Percentiles rank a stretch among this genome's conserved stretches.
Evolutionary conservation across 1,140 invertebrate genomes (phyloP).

Genomic region (Cydia pomonella): DNA sequence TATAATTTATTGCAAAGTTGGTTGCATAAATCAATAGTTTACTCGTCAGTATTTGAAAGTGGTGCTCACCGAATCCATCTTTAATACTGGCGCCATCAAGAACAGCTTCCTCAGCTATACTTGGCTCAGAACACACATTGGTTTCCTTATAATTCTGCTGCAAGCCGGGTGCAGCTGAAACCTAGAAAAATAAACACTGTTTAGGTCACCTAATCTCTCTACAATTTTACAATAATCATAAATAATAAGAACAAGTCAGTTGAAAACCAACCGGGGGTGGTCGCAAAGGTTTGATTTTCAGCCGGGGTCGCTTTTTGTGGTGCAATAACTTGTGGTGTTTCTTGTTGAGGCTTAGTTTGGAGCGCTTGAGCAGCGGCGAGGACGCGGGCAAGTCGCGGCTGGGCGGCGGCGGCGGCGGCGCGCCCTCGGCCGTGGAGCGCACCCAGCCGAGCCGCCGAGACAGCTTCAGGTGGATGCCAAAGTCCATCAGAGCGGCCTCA

Average conservation of each 20-base stretch:
- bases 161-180: background rate
- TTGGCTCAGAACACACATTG: background rate
- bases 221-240: too few species aligned
- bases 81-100: slow-evolving; percentile 36
- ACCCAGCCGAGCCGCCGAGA: slow-evolving; percentile 79
- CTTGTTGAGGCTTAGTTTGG: slow-evolving; percentile 47
- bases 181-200: background rate
- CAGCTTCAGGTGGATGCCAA: slow-evolving; percentile 81
- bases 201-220: background rate
- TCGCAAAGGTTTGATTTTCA: slow-evolving; percentile 35
- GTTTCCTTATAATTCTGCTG: background rate
- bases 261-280: background rate
- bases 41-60: slow-evolving; percentile 11
- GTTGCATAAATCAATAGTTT: background rate
- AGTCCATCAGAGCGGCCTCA: slow-evolving; percentile 82
- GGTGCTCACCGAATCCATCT: slow-evolving; percentile 62
- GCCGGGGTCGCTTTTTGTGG: slow-evolving; percentile 41
- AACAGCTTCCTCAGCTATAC: slow-evolving; percentile 12
- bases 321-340: slow-evolving; percentile 31
- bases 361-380: slow-evolving; percentile 53
- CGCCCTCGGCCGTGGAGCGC: slow-evolving; percentile 35
- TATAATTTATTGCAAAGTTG: too few species aligned
- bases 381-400: slow-evolving; percentile 37
- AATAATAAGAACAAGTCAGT: too few species aligned
- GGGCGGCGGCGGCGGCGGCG: slow-evolving; percentile 38